Evolutionary conservation across 2,113 vertebrate species (phyloP), one percentile per base, ranked within the genome.

Genomic region (Alexandromys fortis): DNA sequence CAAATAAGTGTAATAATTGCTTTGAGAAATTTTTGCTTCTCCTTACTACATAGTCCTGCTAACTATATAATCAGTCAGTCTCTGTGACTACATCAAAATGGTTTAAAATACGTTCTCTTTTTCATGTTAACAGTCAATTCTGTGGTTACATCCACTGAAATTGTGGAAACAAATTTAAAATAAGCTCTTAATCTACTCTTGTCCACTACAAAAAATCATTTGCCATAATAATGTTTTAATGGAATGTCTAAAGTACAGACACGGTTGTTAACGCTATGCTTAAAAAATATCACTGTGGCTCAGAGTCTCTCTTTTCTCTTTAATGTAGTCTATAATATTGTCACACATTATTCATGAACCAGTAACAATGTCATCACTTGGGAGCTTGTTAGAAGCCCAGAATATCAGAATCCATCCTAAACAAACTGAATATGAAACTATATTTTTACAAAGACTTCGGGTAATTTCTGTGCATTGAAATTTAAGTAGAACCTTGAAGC

Each of bases 371-470:
- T 55, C 42, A 38, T 70, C 76, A 83, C 45, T 81, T 87, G 81
- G 14, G 28, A 94, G 17, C 55, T 94, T 92, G 21, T 68, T 78
- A 94, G 52, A 92, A 61, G 86, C 30, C 58, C 24, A 55, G 11
- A 95, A 82, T 83, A 89, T 42, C 28, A 76, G 28, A 82, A 70
- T 0, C 26, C 2, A 12, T 33, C 30, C 19, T 49, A 92, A 45
- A 94, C 2, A 12, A 90, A 87, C 58, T 78, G 35, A 88, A 45
- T 88, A 9, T 19, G 28, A 91, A 81, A 45, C 17, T 78, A 33
- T 5, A 90, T 77, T 86, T 95, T 94, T 45, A 73, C 35, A 88
- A 96, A 28, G 7, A 68, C 14, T 61, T 86, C 13, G 47, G n/a
- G 7, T 79, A 55, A 79, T 89, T 77, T 49, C 24, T 52, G 55